Base-by-base conservation (phyloP, 2,113 vertebrate genomes). In the Charina bottae region DNA sequence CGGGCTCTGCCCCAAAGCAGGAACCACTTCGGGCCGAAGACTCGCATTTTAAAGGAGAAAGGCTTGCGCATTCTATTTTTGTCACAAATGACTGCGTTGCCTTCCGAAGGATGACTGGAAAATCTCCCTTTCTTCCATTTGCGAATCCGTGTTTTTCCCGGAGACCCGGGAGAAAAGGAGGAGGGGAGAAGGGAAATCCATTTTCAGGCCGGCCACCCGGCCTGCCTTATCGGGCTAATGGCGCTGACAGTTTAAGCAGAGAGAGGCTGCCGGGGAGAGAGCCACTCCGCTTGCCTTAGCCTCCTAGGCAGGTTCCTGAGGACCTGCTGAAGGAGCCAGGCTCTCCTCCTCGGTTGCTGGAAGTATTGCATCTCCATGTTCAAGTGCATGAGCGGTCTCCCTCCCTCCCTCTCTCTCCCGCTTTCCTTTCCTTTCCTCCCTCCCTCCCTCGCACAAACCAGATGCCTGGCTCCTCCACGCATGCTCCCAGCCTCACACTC, bases 401-500 rank as follows among this genome's bases (percentile, higher is more conserved):
- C 42, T 24, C 56, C 4, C 83, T 55, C 85, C 19, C 28, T 54
- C 26, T 15, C 28, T 54, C 15, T 46, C 58, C 11, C 9, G 4
- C 24, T 10, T n/a, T 6, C 37, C 46, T 9, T 53, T 54, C 78
- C 72, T 85, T 85, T 46, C 56, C 85, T 87, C 83, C 42, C 62
- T 68, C 54, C 78, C 62, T 85, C 53, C 56, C 85, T 87, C 83
- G 46, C 19, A 68, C 85, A 90, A 55, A 88, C n/a, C 83, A 62
- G 83, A 23, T 4, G 58, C 90, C 78, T 84, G 53, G 62, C 62
- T 86, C 93, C 83, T 91, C 91, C 93, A 92, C 56, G 86, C 90
- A 91, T 94, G 90, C 68, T 94, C 93, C 78, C 46, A 68, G 89
- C 72, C 5, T 59, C 89, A 86, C 90, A 85, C 68, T 8, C 91